phyloP scores from a whole-genome alignment of 2,888 invertebrate genomes.

The Volucella bombylans region DNA sequence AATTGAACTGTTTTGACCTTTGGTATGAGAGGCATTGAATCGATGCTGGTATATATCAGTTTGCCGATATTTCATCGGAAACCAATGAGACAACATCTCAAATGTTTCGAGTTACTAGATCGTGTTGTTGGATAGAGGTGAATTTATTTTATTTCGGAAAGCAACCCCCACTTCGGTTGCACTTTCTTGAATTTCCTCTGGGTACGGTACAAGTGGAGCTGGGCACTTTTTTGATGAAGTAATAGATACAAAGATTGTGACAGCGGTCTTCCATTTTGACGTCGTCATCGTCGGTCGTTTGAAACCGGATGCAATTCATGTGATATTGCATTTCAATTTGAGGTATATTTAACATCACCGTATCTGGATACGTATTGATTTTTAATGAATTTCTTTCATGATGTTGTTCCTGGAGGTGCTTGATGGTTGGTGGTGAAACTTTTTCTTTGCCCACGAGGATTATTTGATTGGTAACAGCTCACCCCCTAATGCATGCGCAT shows the following conservation, averaged over 20 bases:
- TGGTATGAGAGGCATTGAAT: conserved; percentile 32
- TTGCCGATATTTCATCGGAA: conserved; percentile 11
- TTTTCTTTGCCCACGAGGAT: background rate
- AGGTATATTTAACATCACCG: conserved; percentile 13
- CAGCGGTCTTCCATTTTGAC: background rate
- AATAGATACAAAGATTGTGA: background rate
- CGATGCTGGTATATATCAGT: conserved; percentile 3
- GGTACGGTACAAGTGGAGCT: background rate
- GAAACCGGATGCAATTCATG: background rate
- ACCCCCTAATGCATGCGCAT: background rate
- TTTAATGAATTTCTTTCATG: background rate
- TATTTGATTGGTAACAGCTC: background rate
- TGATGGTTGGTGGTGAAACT: background rate
- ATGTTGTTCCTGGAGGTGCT: background rate
- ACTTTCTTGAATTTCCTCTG: conserved; percentile 43
- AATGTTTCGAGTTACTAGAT: conserved; percentile 29
- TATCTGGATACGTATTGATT: background rate
- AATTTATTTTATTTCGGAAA: background rate
- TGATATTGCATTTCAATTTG: conserved; percentile 25
- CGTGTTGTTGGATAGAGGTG: conserved; percentile 21
- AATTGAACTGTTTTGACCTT: conserved; percentile 25
- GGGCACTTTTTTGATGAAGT: background rate
- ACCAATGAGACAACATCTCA: conserved; percentile 5
- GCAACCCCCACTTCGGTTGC: conserved; percentile 15
- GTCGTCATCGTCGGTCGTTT: no score